Evolutionary conservation across 2,888 invertebrate species (phyloP).

Genomic region (Phortica okadai): DNA sequence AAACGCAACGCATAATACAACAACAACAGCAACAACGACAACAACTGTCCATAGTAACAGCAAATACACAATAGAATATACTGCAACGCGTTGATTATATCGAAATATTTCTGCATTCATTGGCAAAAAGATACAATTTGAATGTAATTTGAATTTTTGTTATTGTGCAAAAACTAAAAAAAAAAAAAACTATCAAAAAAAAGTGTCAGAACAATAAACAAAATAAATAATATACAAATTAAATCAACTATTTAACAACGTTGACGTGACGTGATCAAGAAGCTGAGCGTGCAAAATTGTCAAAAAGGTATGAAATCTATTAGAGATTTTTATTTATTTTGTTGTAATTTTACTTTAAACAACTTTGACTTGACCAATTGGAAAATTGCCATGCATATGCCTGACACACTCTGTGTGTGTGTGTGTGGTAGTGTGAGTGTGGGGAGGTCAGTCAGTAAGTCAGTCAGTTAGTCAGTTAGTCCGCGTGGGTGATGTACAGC

Average conservation of each 20-base stretch:
- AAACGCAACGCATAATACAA: background rate
- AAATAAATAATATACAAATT: background rate
- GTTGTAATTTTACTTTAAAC: too few relatives aligned
- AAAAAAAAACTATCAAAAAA: constrained; percentile 29
- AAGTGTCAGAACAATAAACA: constrained; percentile 4
- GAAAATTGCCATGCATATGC: background rate
- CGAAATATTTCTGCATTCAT: constrained; percentile 25
- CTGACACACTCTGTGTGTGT: constrained; percentile 18
- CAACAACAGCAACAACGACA: constrained; percentile 1
- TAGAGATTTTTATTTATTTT: too few relatives aligned
- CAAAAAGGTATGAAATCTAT: constrained; percentile 4
- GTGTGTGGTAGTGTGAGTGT: background rate
- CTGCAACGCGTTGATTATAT: too few relatives aligned
- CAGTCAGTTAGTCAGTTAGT: background rate
- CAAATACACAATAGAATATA: background rate
- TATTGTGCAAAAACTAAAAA: constrained; percentile 37
- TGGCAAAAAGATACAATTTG: constrained; percentile 45
- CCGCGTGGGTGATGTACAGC: background rate
- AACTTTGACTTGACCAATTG: too few relatives aligned
- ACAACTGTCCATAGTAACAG: constrained; percentile 46
- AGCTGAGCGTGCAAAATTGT: background rate
- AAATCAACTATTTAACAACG: background rate
- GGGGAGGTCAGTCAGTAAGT: background rate
- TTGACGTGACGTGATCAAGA: background rate
- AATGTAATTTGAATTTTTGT: constrained; percentile 29